phyloP scores from a whole-genome alignment of 2,113 vertebrate species.

The Miniopterus natalensis region DNA sequence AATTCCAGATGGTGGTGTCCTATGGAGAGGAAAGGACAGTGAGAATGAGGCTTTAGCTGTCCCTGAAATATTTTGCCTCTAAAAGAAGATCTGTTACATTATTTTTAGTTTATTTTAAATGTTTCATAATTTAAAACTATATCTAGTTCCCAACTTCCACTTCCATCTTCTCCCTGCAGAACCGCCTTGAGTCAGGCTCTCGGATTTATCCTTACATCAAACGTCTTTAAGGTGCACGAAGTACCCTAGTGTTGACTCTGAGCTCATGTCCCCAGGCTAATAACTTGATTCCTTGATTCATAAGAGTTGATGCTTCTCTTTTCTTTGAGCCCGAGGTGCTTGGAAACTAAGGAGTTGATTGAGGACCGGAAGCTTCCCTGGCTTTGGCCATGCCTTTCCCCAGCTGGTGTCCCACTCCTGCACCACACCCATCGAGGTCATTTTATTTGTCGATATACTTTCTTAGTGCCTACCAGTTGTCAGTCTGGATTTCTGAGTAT shows the following conservation, averaged over 20 bases:
- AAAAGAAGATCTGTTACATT: not conserved
- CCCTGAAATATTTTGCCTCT: not conserved
- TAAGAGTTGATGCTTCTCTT: not conserved
- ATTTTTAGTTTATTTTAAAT: conserved; percentile 45
- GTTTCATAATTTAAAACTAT: conserved; percentile 34
- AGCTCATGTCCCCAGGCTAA: not conserved
- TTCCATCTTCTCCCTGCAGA: not conserved
- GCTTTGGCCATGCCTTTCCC: not conserved
- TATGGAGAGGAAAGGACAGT: not conserved
- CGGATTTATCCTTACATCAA: not conserved
- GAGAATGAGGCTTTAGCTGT: not conserved
- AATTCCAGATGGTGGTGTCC: not conserved
- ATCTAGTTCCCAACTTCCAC: not conserved
- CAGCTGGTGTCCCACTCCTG: not conserved
- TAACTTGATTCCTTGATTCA: not conserved
- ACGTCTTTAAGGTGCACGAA: not conserved
- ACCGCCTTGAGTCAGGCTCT: not conserved
- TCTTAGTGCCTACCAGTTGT: conserved; percentile 7
- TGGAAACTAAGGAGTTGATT: not conserved
- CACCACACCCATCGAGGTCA: not conserved
- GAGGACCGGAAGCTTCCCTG: not conserved
- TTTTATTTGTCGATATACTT: conserved; percentile 10
- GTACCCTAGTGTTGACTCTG: not conserved
- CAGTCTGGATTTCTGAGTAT: not conserved
- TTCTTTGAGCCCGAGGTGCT: not conserved